phyloP scores from a whole-genome alignment of 2,888 invertebrate species.

The Asteroscopus sphinx region DNA sequence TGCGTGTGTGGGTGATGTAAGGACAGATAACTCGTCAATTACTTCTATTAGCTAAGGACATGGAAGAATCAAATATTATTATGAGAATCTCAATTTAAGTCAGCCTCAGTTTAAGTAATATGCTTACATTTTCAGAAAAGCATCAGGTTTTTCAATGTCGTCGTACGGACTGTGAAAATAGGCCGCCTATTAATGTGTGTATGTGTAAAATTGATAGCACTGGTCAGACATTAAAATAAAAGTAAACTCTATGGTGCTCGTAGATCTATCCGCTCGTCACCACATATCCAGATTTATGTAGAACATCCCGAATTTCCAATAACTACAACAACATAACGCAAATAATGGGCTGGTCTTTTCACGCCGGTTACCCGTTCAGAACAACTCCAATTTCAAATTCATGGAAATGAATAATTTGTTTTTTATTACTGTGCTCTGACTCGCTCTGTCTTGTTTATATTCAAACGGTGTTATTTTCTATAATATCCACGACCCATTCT shows the following conservation, averaged over 20 bases:
- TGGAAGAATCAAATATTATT: background rate
- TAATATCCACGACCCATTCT: background rate
- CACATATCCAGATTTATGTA: conserved; percentile 11
- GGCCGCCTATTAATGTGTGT: background rate
- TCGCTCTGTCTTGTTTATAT: conserved; percentile 14
- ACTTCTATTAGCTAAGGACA: conserved; percentile 18
- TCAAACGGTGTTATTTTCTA: background rate
- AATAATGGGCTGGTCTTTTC: conserved; percentile 10
- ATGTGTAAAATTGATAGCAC: background rate
- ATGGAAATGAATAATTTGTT: conserved; percentile 18
- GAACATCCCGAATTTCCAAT: conserved; percentile 19
- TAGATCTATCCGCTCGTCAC: background rate
- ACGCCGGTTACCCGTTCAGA: conserved; percentile 5
- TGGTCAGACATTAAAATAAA: conserved; percentile 11
- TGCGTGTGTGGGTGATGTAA: no score
- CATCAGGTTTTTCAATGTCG: background rate
- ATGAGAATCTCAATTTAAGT: background rate
- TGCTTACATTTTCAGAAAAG: background rate
- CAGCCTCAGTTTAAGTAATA: no score
- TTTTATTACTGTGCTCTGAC: conserved; percentile 5
- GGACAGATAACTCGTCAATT: conserved; percentile 28
- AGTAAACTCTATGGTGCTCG: conserved; percentile 1
- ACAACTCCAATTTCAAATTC: conserved; percentile 14
- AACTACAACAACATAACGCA: conserved; percentile 14
- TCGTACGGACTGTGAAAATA: background rate